Conservation (phyloP, 1,140 invertebrate genomes). For the Cydia splendana region DNA sequence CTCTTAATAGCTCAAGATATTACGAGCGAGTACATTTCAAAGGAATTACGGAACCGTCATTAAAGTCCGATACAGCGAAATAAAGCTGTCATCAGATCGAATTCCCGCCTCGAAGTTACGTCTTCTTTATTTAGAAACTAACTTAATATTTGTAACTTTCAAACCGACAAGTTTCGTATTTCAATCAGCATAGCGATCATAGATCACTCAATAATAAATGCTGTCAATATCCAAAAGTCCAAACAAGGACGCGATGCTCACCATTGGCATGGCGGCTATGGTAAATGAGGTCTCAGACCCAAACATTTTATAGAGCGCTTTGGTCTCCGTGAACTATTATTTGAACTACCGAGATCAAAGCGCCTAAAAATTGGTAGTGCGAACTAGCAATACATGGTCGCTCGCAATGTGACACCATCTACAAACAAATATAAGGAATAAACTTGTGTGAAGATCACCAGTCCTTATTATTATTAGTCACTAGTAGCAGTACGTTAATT, state of each 20-base stretch:
- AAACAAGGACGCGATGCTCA: no score
- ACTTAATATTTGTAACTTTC: slow-evolving; percentile 48
- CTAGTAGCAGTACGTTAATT: slow-evolving; percentile 18
- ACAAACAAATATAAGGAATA: slow-evolving; percentile 43
- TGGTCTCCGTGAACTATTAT: no score
- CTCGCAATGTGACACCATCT: no score
- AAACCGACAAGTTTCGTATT: slow-evolving; percentile 55
- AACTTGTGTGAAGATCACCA: not conserved
- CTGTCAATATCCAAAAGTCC: not conserved
- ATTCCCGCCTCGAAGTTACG: slow-evolving; percentile 3
- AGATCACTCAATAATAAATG: slow-evolving; percentile 45
- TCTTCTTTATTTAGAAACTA: slow-evolving; percentile 43
- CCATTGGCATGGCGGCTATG: no score
- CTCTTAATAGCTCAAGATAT: slow-evolving; percentile 6
- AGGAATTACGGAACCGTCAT: slow-evolving; percentile 7
- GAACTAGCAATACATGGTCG: no score
- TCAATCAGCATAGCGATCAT: slow-evolving; percentile 57
- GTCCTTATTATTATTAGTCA: not conserved
- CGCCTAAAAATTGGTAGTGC: no score
- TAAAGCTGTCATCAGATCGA: slow-evolving; percentile 23
- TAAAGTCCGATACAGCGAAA: not conserved
- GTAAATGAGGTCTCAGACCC: no score
- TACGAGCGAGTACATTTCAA: slow-evolving; percentile 4
- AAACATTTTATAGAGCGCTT: no score
- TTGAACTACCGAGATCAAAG: no score